Base-by-base conservation (phyloP, 2,888 invertebrate species). In the Cerastoderma edule region DNA sequence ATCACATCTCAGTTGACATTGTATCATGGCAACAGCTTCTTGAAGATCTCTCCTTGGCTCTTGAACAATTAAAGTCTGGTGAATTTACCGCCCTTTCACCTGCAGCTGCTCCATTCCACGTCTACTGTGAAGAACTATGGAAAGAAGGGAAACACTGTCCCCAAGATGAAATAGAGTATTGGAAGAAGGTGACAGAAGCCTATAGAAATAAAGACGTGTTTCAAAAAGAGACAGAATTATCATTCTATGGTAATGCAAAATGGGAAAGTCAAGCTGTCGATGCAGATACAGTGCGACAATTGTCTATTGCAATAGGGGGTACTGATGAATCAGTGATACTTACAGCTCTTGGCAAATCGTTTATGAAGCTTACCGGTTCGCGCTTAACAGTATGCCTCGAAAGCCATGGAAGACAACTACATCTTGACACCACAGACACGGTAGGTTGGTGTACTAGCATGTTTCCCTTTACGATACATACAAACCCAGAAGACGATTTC, bases 11-110 rank as follows among this genome's bases (percentile, higher is more conserved):
- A 1, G 50, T 50, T 22, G 50, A 50, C 50, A 50, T 50, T n/a
- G 50, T 50, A 50, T 50, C 50, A 50, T 50, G 50, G 50, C 50
- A 50, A 50, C 50, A 50, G 22, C n/a, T 50, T 50, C 50, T 50
- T 50, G 50, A 50, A 50, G 50, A 50, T 27, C 22, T 50, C 8
- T 13, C 50, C 8, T 1, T 50, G 19, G 50, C 50, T 10, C 22
- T 50, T 2, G 50, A 50, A 10, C 19, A 24, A 22, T 10, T 50
- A 13, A 19, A 2, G 10, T 5, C 4, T 50, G 50, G 22, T n/a
- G 24, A 50, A n/a, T 10, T 50, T n/a, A 10, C 50, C 10, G 10
- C 24, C 10, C 50, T 50, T 10, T 27, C 50, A 13, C 2, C 16
- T 10, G n/a, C 50, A 2, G 10, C 50, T 50, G 22, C 24, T 1